Evolutionary conservation across 35 echinoderm and acorn worm species (phyloP), one percentile per base, ranked within the genome.

Genomic region (Strongylocentrotus purpuratus): DNA sequence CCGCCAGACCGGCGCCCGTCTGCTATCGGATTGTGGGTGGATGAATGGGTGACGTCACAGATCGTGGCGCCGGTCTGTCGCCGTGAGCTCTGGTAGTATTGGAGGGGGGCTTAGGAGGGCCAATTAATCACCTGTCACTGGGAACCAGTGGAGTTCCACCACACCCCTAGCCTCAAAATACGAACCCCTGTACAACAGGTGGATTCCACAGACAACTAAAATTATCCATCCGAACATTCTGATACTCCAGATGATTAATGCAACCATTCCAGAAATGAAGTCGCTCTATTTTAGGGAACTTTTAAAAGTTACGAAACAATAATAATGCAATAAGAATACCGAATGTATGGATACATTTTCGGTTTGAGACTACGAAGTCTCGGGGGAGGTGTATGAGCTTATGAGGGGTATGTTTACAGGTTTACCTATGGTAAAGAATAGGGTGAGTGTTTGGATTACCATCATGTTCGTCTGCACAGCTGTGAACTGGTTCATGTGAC

Each of bases 31-130:
- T 47, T 33, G 33, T 31, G 91, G 32, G 91, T 47, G 46, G n/a
- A 93, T 93, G 91, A 93, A 93, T 93, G 91, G 91, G 12, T 93
- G 91, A 93, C 91, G 91, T 93, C 91, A 93, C 91, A 28, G 48
- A 32, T 93, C 45, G 46, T 46, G 91, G 91, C 91, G 91, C 91
- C 91, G 48, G 91, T 46, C 48, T 50, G 91, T 58, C 91, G 91
- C 91, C 91, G 48, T 50, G 17, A 93, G 91, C 48, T 93, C 31
- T 47, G 48, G 91, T 50, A 31, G 91, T 46, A 46, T 93, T 89
- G 87, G 87, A 89, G 45, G 45, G 87, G 91, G 91, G 91, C 91
- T 93, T 93, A 58, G 91, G 91, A 47, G 45, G 46, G 48, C 45
- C 91, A 58, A 93, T 93, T 93, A 93, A 93, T 93, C 91, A 93